Percentiles rank a stretch among this genome's conserved stretches.
phyloP scores from a whole-genome alignment of 1,140 invertebrate genomes.

The Cotesia typhae region DNA sequence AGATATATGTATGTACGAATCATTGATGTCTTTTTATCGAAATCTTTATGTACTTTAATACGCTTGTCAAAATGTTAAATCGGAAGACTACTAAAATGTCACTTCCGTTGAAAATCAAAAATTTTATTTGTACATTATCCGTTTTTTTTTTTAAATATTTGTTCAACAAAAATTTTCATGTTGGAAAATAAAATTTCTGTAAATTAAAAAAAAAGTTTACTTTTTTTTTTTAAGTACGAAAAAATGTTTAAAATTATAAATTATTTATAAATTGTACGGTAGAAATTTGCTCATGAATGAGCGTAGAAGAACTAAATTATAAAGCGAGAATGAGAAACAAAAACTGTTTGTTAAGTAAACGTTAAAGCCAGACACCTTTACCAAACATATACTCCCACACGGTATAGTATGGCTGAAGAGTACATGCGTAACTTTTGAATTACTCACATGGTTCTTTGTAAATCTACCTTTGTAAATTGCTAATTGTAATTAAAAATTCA shows the following conservation, averaged over 20 bases:
- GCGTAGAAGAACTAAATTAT: not conserved
- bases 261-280: not conserved
- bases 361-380: slow-evolving; percentile 20
- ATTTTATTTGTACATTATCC: slow-evolving; percentile 1
- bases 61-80: not conserved
- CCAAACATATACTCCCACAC: not conserved
- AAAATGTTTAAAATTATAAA: not conserved
- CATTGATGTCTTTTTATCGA: not conserved
- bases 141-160: no score
- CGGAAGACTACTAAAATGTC: not conserved
- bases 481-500: slow-evolving; percentile 23
- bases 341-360: slow-evolving; percentile 24
- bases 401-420: not conserved
- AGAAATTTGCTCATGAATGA: slow-evolving; percentile 16
- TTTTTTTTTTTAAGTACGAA: not conserved
- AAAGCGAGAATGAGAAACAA: not conserved
- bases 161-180: no score
- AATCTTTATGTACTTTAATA: not conserved
- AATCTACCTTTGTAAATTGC: slow-evolving; percentile 3
- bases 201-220: not conserved
- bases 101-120: slow-evolving; percentile 18
- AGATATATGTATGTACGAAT: not conserved
- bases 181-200: no score
- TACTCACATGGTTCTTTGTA: slow-evolving; percentile 1
- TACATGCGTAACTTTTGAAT: slow-evolving; percentile 6